Conservation (phyloP, 2,113 vertebrate species). For the Pungitius pungitius region DNA sequence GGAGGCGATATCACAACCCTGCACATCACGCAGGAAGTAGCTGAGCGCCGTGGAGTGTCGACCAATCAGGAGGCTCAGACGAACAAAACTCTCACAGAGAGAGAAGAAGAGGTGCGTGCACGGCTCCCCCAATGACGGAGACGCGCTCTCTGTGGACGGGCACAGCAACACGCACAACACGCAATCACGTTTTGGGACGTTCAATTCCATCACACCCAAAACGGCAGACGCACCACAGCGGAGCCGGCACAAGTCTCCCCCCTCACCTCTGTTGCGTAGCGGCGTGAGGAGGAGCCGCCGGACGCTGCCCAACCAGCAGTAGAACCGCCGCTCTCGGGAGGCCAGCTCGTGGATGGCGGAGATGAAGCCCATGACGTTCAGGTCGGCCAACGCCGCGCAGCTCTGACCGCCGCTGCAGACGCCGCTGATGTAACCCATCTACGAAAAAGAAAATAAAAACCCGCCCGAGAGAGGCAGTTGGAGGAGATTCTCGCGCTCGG, state of each 20-base stretch:
- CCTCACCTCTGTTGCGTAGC: constrained; percentile 88
- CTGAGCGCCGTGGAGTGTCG: constrained; percentile 89
- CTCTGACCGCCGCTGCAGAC: constrained; percentile 86
- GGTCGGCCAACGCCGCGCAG: constrained; percentile 87
- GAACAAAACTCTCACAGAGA: constrained; percentile 88
- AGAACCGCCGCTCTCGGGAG: constrained; percentile 89
- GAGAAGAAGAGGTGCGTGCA: constrained; percentile 86
- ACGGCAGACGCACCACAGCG: too few relatives aligned
- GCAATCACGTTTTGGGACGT: too few relatives aligned
- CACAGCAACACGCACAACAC: neutral
- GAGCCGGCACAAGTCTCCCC: too few relatives aligned
- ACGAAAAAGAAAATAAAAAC: constrained; percentile 16
- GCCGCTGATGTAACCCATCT: constrained; percentile 92
- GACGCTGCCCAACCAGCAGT: constrained; percentile 84
- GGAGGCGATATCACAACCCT: constrained; percentile 81
- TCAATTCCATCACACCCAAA: too few relatives aligned
- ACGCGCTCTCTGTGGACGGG: constrained; percentile 82
- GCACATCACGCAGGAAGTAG: constrained; percentile 85
- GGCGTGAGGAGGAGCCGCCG: constrained; percentile 89
- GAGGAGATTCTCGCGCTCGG: neutral
- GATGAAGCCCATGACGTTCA: constrained; percentile 92
- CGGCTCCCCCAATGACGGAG: constrained; percentile 70
- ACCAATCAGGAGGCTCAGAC: constrained; percentile 88
- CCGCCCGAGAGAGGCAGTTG: neutral
- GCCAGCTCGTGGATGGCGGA: constrained; percentile 92